Conservation (phyloP, 1,140 invertebrate species). For the Macrostomum lignano region DNA sequence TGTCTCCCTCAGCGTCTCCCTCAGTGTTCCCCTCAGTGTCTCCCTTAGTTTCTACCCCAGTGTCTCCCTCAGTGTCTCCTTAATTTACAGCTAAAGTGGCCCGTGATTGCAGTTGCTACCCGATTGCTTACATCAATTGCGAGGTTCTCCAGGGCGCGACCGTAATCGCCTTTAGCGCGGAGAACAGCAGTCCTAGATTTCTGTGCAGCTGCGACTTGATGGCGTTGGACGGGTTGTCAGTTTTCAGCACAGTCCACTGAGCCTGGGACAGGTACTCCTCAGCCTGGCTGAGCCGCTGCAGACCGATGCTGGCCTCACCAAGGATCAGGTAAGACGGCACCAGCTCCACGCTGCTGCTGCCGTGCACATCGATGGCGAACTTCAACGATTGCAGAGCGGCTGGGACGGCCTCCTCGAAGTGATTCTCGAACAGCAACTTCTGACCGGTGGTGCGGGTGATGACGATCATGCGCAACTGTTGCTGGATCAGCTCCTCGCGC, state of each 20-base stretch:
- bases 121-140: background rate
- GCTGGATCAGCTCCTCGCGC: constrained; percentile 9
- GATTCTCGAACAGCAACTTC: constrained; percentile 25
- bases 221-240: constrained; percentile 19
- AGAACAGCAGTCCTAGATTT: constrained; percentile 24
- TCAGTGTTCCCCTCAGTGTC: too few species aligned
- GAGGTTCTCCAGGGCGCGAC: constrained; percentile 13
- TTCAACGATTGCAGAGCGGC: constrained; percentile 25
- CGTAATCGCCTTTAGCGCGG: constrained; percentile 25
- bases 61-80: too few species aligned
- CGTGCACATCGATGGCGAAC: constrained; percentile 25
- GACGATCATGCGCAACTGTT: constrained; percentile 18
- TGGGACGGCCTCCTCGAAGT: constrained; percentile 25
- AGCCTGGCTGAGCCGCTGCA: constrained; percentile 20
- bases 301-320: constrained; percentile 25
- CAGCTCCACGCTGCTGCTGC: constrained; percentile 22
- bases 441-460: constrained; percentile 21
- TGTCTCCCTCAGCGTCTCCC: too few species aligned
- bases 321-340: constrained; percentile 28
- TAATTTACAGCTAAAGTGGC: too few species aligned
- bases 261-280: constrained; percentile 27
- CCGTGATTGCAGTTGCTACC: too few species aligned
- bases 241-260: constrained; percentile 27
- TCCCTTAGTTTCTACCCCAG: too few species aligned
- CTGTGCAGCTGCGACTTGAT: constrained; percentile 26